phyloP scores from a whole-genome alignment of 2,797 vertebrate species.

The Streptopelia turtur region DNA sequence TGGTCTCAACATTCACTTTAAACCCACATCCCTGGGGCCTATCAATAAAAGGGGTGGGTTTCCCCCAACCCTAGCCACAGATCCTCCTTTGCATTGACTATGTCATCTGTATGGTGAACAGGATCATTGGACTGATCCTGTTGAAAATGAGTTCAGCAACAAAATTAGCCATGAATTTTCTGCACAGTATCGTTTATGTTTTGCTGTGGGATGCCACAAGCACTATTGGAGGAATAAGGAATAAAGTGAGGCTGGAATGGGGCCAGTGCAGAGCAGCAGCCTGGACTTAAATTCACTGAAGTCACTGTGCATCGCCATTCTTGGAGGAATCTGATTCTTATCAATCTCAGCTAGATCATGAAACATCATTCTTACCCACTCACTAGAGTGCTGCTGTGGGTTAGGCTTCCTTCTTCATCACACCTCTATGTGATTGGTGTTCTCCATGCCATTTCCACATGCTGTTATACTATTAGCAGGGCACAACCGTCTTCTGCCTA shows the following conservation, averaged over 20 bases:
- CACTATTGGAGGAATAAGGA: not conserved
- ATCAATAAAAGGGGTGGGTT: not conserved
- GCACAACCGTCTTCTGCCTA: not conserved
- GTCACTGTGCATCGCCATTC: too few species aligned
- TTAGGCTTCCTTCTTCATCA: not conserved
- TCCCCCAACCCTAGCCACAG: not conserved
- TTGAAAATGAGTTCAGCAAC: not conserved
- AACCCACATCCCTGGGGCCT: not conserved
- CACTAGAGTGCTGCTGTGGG: not conserved
- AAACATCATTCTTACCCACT: not conserved
- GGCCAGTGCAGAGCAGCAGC: not conserved
- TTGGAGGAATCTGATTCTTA: not conserved
- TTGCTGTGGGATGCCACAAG: not conserved
- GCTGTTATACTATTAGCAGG: accelerated
- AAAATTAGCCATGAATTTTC: not conserved
- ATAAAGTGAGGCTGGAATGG: not conserved
- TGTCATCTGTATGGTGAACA: not conserved
- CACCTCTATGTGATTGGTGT: not conserved
- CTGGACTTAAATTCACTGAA: not conserved
- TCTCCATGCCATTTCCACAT: not conserved
- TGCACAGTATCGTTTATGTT: not conserved
- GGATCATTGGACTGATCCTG: not conserved
- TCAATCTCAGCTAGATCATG: not conserved
- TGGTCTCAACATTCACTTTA: not conserved
- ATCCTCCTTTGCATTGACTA: not conserved